phyloP scores from a whole-genome alignment of 2,113 vertebrate species.

The Channa argus region DNA sequence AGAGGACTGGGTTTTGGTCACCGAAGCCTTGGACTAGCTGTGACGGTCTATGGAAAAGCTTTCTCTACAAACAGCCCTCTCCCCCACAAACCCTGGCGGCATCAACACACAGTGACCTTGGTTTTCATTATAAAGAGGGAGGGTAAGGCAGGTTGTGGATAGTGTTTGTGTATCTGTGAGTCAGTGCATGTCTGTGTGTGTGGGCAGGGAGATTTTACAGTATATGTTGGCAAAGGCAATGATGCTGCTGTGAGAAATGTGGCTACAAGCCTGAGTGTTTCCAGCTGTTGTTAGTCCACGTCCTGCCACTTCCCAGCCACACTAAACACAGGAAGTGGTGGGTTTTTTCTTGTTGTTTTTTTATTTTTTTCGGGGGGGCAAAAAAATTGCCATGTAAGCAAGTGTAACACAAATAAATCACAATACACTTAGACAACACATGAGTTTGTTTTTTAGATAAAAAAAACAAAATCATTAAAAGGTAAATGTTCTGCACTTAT shows the following conservation, averaged over 20 bases:
- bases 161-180: conserved; percentile 16
- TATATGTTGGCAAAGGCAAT: conserved; percentile 28
- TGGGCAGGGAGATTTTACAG: conserved; percentile 6
- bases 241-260: conserved; percentile 22
- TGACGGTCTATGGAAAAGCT: conserved; percentile 69
- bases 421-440: no score
- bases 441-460: no score
- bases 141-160: conserved; percentile 26
- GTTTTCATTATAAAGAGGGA: conserved; percentile 45
- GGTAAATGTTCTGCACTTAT: no score
- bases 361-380: neutral
- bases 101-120: conserved; percentile 74
- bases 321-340: neutral
- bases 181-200: conserved; percentile 11
- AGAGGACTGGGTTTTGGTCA: conserved; percentile 80
- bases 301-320: conserved; percentile 14
- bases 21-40: conserved; percentile 81
- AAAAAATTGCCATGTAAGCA: neutral
- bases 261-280: conserved; percentile 45
- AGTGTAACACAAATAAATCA: neutral
- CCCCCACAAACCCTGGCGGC: conserved; percentile 58
- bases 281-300: conserved; percentile 38
- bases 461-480: no score
- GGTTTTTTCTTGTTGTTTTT: neutral
- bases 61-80: conserved; percentile 50